These are phyloP conservation scores for Balanococcus diminutus DNA, from an alignment of 2,888 invertebrate species.

Conservation along the genomic window DNA sequence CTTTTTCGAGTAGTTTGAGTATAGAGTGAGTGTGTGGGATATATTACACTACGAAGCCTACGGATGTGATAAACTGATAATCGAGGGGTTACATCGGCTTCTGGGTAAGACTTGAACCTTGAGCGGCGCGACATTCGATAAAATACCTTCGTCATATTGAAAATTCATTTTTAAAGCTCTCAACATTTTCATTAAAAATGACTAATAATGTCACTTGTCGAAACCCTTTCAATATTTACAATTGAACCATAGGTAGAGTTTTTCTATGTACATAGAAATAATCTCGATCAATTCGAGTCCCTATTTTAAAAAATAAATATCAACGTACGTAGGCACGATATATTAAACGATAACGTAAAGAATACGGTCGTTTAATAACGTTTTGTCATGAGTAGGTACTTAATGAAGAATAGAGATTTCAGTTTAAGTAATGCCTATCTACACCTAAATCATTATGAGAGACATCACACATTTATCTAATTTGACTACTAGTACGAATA, in stretches of 20 bases:
- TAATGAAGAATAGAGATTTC: neutral
- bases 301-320: neutral
- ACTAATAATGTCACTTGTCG: conserved; percentile 5
- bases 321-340: no score
- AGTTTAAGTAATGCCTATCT: neutral
- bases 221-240: neutral
- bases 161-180: neutral
- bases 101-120: neutral
- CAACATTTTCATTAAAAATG: neutral
- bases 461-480: neutral
- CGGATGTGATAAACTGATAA: no score
- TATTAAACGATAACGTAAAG: neutral
- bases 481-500: neutral
- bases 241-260: neutral
- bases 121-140: neutral
- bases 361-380: neutral
- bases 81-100: neutral
- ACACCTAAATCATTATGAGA: neutral
- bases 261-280: neutral
- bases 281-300: neutral
- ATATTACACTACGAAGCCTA: no score
- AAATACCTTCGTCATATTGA: neutral
- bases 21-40: no score
- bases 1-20: no score
- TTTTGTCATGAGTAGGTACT: neutral